Evolutionary conservation across 2,888 invertebrate genomes (phyloP).

Genomic region (Ormia ochracea): DNA sequence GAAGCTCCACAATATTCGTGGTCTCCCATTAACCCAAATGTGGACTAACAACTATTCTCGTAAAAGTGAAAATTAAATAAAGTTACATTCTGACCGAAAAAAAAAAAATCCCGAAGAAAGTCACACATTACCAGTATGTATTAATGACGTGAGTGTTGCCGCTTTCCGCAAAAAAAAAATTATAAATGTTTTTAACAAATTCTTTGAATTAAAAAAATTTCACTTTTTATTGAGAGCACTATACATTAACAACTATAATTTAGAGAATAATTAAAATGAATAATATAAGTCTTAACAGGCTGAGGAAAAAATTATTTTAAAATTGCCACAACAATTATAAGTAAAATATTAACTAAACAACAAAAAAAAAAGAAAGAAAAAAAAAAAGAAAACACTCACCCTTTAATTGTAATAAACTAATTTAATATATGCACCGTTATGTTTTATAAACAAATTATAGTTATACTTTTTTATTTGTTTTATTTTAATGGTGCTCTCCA

Average conservation of each 20-base stretch:
- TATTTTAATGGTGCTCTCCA: background rate
- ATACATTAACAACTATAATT: too few species aligned
- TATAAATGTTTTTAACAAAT: too few species aligned
- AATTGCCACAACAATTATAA: background rate
- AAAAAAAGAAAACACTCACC: too few species aligned
- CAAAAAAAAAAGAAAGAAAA: too few species aligned
- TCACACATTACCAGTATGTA: too few species aligned
- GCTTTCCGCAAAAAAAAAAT: too few species aligned
- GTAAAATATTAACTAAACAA: too few species aligned
- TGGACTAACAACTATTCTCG: conserved; percentile 80
- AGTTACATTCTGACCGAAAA: conserved; percentile 40
- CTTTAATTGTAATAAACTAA: background rate
- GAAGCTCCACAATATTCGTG: conserved; percentile 96
- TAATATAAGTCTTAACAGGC: background rate
- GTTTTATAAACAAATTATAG: conserved; percentile 35
- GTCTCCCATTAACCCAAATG: conserved; percentile 92
- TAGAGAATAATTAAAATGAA: too few species aligned
- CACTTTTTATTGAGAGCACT: too few species aligned
- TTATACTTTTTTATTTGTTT: conserved; percentile 12
- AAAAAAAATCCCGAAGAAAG: too few species aligned
- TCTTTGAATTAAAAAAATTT: too few species aligned
- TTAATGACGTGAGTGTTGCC: too few species aligned
- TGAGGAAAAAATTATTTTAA: background rate
- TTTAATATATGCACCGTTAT: conserved; percentile 34
- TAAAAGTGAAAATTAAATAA: conserved; percentile 79